Percentiles rank a stretch among this genome's conserved stretches.
These are phyloP conservation scores for Serrognathus titanus DNA, from an alignment of 2,888 invertebrate genomes.

Conservation along the genomic window DNA sequence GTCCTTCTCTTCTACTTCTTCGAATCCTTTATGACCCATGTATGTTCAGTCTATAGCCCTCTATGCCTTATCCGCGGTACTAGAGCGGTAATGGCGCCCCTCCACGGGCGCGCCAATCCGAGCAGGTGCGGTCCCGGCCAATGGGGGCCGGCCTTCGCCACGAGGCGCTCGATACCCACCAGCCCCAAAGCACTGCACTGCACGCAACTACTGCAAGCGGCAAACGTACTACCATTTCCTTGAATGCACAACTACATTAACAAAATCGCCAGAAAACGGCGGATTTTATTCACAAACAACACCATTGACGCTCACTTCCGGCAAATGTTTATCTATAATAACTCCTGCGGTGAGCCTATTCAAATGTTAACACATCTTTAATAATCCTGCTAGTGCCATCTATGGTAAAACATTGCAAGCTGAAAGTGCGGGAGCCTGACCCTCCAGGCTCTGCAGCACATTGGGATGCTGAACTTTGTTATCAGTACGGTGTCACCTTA, in stretches of 20 bases:
- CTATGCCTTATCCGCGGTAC: constrained; percentile 70
- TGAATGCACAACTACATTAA: constrained; percentile 3
- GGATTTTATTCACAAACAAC: too few relatives aligned
- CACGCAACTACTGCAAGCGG: constrained; percentile 11
- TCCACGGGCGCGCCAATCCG: constrained; percentile 49
- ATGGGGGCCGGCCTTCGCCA: constrained; percentile 47
- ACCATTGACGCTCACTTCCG: too few relatives aligned
- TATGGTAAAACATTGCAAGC: constrained; percentile 14
- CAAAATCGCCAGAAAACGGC: neutral
- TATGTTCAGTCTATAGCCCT: constrained; percentile 81
- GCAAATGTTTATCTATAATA: too few relatives aligned
- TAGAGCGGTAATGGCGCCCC: constrained; percentile 55
- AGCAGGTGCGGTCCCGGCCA: constrained; percentile 54
- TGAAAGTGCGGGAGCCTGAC: constrained; percentile 15
- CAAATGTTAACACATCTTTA: too few relatives aligned
- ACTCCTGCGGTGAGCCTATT: too few relatives aligned
- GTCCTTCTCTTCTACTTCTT: constrained; percentile 66
- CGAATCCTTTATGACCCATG: constrained; percentile 84
- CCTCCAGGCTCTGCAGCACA: constrained; percentile 21
- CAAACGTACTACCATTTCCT: constrained; percentile 13
- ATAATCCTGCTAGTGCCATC: constrained; percentile 22
- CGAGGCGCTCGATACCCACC: constrained; percentile 29
- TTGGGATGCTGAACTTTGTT: constrained; percentile 29
- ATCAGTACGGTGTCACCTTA: constrained; percentile 27
- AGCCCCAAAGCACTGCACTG: constrained; percentile 25